Conservation (phyloP, 2,888 invertebrate genomes). For the Tetanocera ferruginea region DNA sequence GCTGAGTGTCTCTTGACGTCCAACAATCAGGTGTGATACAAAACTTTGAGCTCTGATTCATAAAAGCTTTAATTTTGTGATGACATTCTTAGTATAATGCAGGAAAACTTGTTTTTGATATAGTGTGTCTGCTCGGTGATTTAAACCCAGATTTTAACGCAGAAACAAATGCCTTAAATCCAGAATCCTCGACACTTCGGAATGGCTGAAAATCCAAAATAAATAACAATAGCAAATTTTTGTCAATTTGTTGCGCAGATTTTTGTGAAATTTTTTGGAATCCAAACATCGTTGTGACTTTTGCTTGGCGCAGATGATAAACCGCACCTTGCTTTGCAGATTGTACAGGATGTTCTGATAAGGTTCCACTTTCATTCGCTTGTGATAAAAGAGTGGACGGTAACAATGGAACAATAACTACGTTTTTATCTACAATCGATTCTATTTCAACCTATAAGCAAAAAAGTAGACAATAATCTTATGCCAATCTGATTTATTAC, state of each 20-base stretch:
- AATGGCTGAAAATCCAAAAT: background rate
- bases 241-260: background rate
- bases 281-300: background rate
- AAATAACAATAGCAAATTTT: background rate
- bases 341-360: no score
- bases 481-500: no score
- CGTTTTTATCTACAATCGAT: no score
- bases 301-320: no score
- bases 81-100: background rate
- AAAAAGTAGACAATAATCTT: no score
- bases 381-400: no score
- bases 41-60: background rate
- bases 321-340: no score
- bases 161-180: no score
- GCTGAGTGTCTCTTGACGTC: background rate
- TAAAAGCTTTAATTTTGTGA: background rate
- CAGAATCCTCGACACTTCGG: background rate
- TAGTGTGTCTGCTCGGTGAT: background rate
- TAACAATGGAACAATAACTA: no score
- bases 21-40: conserved; percentile 3
- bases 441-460: no score
- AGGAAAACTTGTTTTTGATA: background rate
- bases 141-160: no score
- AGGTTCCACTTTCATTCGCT: no score
- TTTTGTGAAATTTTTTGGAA: background rate